These are phyloP conservation scores for Promerops cafer DNA, from an alignment of 2,113 vertebrate species.

Conservation along the genomic window DNA sequence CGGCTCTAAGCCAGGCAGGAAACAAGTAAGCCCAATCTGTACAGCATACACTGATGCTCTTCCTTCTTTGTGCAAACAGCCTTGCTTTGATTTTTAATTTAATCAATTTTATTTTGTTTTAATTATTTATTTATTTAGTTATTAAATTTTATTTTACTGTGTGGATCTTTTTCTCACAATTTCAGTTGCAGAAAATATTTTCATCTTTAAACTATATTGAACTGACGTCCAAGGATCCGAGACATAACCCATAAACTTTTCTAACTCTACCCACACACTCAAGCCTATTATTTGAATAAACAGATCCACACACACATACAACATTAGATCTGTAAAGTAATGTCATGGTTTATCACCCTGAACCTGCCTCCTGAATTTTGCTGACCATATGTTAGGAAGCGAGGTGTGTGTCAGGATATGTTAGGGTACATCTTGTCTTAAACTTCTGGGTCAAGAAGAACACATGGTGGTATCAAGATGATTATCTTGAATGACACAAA, in stretches of 20 bases:
- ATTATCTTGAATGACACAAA: slow-evolving; percentile 18
- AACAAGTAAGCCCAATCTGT: not conserved
- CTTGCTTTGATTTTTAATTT: not conserved
- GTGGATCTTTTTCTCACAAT: not conserved
- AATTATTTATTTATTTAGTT: not conserved
- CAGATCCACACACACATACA: not conserved
- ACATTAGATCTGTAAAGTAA: not conserved
- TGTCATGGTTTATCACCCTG: not conserved
- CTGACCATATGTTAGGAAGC: not conserved
- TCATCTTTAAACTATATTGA: not conserved
- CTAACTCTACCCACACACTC: not conserved
- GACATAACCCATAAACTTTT: not conserved
- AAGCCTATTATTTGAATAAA: not conserved
- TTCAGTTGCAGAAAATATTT: not conserved
- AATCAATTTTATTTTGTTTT: not conserved
- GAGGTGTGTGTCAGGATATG: not conserved
- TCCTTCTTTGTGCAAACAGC: not conserved
- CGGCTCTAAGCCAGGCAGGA: not conserved
- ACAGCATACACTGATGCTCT: not conserved
- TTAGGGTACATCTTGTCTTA: slow-evolving; percentile 14
- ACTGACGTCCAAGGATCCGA: not conserved
- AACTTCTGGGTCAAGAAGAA: slow-evolving; percentile 28
- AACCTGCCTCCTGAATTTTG: slow-evolving; percentile 14
- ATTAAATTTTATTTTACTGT: not conserved
- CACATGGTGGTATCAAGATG: not conserved